Evolutionary conservation across 1,140 invertebrate genomes (phyloP).

Genomic region (Pentalonia nigronervosa): DNA sequence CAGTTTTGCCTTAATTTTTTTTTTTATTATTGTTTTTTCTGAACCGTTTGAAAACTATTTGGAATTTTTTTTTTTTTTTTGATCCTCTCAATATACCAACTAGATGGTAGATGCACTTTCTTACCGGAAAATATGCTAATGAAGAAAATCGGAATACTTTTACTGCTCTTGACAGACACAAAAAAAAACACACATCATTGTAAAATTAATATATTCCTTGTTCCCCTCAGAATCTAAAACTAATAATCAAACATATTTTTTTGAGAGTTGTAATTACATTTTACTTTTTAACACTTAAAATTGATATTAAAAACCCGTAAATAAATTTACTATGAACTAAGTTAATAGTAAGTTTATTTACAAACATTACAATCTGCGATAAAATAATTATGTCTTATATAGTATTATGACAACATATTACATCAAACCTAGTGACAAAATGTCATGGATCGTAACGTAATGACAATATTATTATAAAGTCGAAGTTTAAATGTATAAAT

Average conservation of each 20-base stretch:
- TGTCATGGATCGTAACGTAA: slow-evolving; percentile 40
- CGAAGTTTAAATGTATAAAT: slow-evolving; percentile 38
- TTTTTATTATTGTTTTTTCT: too few relatives aligned
- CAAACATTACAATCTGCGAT: not conserved
- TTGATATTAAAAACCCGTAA: not conserved
- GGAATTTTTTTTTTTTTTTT: too few relatives aligned
- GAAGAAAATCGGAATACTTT: too few relatives aligned
- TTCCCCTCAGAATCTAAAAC: too few relatives aligned
- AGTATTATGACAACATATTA: not conserved
- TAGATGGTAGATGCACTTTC: too few relatives aligned
- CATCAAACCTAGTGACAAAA: not conserved
- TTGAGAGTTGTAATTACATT: not conserved
- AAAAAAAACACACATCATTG: too few relatives aligned
- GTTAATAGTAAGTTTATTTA: not conserved
- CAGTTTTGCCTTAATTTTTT: too few relatives aligned
- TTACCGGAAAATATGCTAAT: too few relatives aligned
- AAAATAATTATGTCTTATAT: not conserved
- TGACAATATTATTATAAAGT: slow-evolving; percentile 3
- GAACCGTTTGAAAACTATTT: too few relatives aligned
- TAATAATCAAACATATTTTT: not conserved
- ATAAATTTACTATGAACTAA: not conserved
- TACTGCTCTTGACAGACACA: too few relatives aligned
- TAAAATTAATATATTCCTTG: too few relatives aligned
- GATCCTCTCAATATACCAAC: too few relatives aligned
- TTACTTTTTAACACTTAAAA: not conserved